Evolutionary conservation across 2,888 invertebrate species (phyloP).

Genomic region (Lamproptera curius): DNA sequence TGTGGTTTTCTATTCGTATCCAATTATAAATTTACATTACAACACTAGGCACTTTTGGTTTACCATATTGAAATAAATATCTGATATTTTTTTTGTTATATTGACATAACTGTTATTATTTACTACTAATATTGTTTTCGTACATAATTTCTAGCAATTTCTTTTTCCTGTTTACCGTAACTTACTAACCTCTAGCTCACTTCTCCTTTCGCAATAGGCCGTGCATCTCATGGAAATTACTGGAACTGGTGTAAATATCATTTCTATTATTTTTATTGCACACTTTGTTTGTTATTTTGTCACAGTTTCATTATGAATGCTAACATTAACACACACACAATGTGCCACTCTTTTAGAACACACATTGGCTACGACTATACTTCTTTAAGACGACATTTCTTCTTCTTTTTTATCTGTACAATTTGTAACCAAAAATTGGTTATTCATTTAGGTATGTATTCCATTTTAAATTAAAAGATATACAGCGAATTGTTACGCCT

Average conservation of each 20-base stretch:
- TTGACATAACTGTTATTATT: background rate
- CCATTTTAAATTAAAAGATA: too few species aligned
- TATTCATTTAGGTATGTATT: too few species aligned
- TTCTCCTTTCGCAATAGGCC: constrained; percentile 81
- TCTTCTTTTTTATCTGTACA: too few species aligned
- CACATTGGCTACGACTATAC: too few species aligned
- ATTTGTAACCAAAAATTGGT: too few species aligned
- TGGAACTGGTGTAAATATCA: constrained; percentile 92
- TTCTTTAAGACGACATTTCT: too few species aligned
- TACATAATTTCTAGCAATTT: background rate
- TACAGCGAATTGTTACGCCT: too few species aligned
- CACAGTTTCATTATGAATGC: constrained; percentile 35
- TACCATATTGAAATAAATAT: background rate
- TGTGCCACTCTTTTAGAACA: constrained; percentile 45
- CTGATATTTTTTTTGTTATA: background rate
- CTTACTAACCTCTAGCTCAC: constrained; percentile 64
- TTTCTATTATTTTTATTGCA: constrained; percentile 66
- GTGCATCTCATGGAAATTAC: constrained; percentile 95
- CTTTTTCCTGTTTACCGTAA: constrained; percentile 18
- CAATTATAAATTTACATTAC: too few species aligned
- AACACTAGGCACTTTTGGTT: too few species aligned
- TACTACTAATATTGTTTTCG: background rate
- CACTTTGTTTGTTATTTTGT: constrained; percentile 57
- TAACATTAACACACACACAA: constrained; percentile 28
- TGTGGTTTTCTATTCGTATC: too few species aligned